Conservation (phyloP, 2,113 vertebrate species). For the Oreochromis aureus region DNA sequence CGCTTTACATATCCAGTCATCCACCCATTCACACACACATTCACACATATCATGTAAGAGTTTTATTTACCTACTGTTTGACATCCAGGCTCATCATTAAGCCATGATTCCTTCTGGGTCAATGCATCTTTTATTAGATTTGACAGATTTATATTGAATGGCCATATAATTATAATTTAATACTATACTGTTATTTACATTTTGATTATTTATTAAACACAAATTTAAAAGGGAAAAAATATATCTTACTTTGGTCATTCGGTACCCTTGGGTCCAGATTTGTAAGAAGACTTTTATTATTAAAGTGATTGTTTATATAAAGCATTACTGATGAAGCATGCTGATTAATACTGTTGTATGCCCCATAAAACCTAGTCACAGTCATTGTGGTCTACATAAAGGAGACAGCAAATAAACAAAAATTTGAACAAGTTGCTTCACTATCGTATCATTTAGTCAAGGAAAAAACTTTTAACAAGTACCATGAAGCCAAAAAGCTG, state of each 20-base stretch:
- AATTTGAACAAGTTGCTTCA: background rate
- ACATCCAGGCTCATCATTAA: background rate
- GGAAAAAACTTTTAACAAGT: background rate
- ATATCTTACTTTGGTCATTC: background rate
- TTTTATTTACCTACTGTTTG: rapidly evolving
- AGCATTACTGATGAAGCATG: background rate
- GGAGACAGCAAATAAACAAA: background rate
- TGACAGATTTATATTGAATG: background rate
- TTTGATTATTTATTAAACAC: background rate
- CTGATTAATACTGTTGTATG: background rate
- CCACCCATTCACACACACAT: too few species aligned
- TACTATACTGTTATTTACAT: background rate
- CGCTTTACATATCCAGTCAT: too few species aligned
- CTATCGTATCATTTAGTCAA: background rate
- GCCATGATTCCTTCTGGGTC: rapidly evolving
- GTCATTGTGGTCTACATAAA: rapidly evolving
- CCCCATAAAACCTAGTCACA: rapidly evolving
- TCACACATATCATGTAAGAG: background rate
- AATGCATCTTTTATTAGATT: background rate
- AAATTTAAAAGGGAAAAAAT: background rate
- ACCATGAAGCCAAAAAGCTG: rapidly evolving
- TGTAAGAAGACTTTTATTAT: background rate
- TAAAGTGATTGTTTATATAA: background rate
- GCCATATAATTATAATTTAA: rapidly evolving
- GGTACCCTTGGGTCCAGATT: rapidly evolving